Conservation (phyloP, 2,888 invertebrate species). For the Pammene aurita region DNA sequence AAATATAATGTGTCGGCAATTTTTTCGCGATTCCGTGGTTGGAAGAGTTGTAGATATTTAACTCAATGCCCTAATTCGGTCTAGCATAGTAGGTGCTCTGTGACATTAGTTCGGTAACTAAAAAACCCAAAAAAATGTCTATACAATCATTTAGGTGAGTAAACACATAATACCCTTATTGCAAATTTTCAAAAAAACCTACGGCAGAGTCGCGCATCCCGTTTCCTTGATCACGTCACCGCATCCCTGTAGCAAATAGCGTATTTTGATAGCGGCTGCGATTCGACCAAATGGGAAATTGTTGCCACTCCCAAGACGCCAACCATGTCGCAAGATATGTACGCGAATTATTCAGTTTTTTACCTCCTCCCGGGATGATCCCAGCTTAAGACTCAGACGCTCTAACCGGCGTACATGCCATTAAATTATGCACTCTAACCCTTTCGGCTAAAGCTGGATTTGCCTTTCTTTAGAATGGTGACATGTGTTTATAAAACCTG, state of each 20-base stretch:
- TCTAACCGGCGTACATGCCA: slow-evolving; percentile 50
- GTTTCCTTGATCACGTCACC: slow-evolving; percentile 47
- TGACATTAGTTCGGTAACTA: too few species aligned
- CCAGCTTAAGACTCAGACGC: slow-evolving; percentile 52
- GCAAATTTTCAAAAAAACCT: slow-evolving; percentile 28
- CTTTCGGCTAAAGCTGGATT: slow-evolving; percentile 42
- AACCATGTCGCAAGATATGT: slow-evolving; percentile 69
- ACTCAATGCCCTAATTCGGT: too few species aligned
- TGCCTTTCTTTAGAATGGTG: slow-evolving; percentile 41
- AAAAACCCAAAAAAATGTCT: too few species aligned
- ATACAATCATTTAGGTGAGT: neutral
- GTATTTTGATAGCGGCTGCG: slow-evolving; percentile 64
- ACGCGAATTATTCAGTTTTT: slow-evolving; percentile 76
- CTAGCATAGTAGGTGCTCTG: too few species aligned
- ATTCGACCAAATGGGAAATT: slow-evolving; percentile 71
- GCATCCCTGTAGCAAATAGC: slow-evolving; percentile 62
- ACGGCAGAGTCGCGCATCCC: slow-evolving; percentile 6
- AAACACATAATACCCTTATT: neutral
- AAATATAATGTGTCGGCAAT: too few species aligned
- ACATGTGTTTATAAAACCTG: slow-evolving; percentile 56
- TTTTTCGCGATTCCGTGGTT: too few species aligned
- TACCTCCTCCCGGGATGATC: slow-evolving; percentile 67
- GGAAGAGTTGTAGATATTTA: too few species aligned
- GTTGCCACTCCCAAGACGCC: slow-evolving; percentile 70
- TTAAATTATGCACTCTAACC: slow-evolving; percentile 42